These are phyloP conservation scores for Halictus quadricinctus DNA, from an alignment of 2,888 invertebrate genomes.

Conservation along the genomic window DNA sequence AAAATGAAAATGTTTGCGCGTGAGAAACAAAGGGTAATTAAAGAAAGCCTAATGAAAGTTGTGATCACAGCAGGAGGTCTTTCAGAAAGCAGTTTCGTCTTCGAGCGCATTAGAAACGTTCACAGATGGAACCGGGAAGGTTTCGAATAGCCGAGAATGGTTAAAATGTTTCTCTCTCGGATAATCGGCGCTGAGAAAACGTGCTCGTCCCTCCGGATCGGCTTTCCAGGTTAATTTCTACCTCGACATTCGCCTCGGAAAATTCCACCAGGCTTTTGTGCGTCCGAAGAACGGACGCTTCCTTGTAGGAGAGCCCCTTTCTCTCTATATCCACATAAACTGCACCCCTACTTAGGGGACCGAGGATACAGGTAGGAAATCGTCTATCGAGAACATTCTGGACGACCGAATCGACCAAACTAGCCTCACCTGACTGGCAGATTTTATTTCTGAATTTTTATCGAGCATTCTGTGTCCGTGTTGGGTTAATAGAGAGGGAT, in stretches of 20 bases:
- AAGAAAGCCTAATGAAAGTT: neutral
- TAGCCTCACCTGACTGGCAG: neutral
- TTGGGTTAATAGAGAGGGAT: neutral
- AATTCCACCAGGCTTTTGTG: constrained; percentile 56
- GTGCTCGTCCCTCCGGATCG: constrained; percentile 14
- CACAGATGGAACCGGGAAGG: neutral
- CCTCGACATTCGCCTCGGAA: constrained; percentile 31
- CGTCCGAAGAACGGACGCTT: neutral
- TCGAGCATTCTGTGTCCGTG: neutral
- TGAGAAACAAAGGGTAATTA: neutral
- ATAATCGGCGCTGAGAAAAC: neutral
- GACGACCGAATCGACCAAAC: neutral
- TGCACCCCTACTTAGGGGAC: neutral
- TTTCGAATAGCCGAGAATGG: neutral
- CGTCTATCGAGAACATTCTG: neutral
- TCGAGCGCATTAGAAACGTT: neutral
- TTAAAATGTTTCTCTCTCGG: neutral
- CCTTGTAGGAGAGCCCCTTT: neutral
- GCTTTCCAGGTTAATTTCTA: constrained; percentile 38
- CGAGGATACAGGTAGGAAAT: constrained; percentile 20
- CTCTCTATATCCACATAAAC: neutral
- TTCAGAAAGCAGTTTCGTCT: neutral
- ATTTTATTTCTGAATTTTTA: neutral
- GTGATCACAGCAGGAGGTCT: neutral
- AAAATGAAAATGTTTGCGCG: neutral